phyloP scores from a whole-genome alignment of 2,113 vertebrate genomes.

The Macheiramphus alcinus region DNA sequence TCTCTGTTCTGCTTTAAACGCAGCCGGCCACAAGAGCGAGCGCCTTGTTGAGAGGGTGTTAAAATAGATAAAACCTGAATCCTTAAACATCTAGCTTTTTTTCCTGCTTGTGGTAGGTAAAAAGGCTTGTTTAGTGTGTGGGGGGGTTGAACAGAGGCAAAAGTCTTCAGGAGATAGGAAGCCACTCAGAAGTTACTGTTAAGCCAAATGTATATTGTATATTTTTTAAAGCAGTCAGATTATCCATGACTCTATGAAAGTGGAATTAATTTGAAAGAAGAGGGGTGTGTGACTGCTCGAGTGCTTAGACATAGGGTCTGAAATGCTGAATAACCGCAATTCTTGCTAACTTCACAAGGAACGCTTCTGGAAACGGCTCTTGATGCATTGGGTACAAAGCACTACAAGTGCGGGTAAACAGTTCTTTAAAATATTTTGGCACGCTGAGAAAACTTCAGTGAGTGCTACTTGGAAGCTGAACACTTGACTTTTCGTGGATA shows the following conservation, averaged over 20 bases:
- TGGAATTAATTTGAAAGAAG: not conserved
- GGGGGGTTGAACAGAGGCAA: not conserved
- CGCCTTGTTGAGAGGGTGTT: not conserved
- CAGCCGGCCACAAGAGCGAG: rapidly evolving
- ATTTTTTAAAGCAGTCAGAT: not conserved
- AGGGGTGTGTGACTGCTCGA: not conserved
- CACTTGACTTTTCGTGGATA: slow-evolving; percentile 11
- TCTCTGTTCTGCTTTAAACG: not conserved
- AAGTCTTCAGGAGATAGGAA: not conserved
- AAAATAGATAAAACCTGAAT: not conserved
- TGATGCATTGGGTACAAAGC: slow-evolving; percentile 42
- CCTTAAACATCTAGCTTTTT: not conserved
- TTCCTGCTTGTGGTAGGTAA: not conserved
- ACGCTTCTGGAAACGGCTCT: slow-evolving; percentile 41
- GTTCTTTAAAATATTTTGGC: slow-evolving; percentile 47
- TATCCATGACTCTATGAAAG: not conserved
- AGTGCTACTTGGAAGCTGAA: slow-evolving; percentile 36
- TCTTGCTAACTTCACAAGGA: slow-evolving; percentile 11
- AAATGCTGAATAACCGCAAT: slow-evolving; percentile 13
- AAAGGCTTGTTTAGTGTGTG: not conserved
- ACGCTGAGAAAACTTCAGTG: slow-evolving; percentile 12
- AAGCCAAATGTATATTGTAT: not conserved
- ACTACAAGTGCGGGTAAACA: slow-evolving; percentile 42
- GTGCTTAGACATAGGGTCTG: not conserved
- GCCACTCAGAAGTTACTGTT: not conserved